A percentile compares a stretch with the other conserved stretches of the same genome.
phyloP scores from a whole-genome alignment of 2,113 vertebrate species.

The Trochalopteron elliotii region DNA sequence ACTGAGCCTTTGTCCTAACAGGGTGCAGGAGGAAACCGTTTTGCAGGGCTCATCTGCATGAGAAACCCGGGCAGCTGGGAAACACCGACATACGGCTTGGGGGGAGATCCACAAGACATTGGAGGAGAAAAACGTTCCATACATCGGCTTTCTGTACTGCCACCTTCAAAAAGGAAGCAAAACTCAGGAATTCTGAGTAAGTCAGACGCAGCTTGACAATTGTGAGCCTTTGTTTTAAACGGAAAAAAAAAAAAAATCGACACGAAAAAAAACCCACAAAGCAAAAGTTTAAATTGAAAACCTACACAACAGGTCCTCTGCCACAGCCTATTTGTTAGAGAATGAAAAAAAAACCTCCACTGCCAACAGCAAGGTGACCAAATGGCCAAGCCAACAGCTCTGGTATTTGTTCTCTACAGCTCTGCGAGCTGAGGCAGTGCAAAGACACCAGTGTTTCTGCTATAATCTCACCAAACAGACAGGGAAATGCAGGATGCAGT shows the following conservation, averaged over 20 bases:
- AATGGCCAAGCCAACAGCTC: constrained; percentile 18
- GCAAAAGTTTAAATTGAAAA: background rate
- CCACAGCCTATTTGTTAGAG: background rate
- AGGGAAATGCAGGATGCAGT: background rate
- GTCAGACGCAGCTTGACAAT: background rate
- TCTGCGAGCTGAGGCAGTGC: background rate
- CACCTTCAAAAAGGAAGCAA: background rate
- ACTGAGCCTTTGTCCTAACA: constrained; percentile 44
- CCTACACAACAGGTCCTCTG: background rate
- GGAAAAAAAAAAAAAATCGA: fast-evolving
- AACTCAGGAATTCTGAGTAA: background rate
- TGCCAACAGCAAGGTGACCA: background rate
- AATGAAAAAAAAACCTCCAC: background rate
- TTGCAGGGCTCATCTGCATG: background rate
- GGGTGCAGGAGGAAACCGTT: constrained; percentile 25
- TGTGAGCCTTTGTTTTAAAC: background rate
- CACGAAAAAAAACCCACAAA: background rate
- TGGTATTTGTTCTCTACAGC: background rate
- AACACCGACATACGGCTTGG: background rate
- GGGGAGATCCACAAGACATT: background rate
- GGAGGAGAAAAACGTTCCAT: background rate
- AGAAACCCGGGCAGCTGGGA: constrained; percentile 36
- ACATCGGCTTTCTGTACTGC: background rate
- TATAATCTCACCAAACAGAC: background rate
- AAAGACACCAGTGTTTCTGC: background rate